Conservation (phyloP, 1,140 invertebrate species). For the Bombus waltoni region DNA sequence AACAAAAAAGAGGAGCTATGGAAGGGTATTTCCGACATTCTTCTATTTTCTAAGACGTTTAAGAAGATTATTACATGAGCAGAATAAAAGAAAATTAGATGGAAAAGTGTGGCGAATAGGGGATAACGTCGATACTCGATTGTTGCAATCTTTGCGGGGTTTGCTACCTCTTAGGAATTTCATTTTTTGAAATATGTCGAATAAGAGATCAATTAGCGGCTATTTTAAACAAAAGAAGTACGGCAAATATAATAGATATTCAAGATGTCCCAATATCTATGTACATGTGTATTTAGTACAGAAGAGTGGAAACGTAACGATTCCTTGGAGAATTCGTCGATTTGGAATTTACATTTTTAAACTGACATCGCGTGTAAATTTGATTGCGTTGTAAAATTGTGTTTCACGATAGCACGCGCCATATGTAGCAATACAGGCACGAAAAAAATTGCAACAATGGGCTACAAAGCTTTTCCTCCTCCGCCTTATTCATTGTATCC, state of each 20-base stretch:
- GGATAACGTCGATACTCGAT: no score
- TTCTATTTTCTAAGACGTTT: not conserved
- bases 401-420: not conserved
- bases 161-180: no score
- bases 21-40: not conserved
- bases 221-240: not conserved
- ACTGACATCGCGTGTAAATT: not conserved
- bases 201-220: not conserved
- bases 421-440: not conserved
- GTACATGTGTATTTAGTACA: not conserved
- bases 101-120: no score
- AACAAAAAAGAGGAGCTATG: not conserved
- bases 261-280: not conserved
- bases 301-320: no score
- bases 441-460: constrained; percentile 27
- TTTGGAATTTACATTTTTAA: no score
- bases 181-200: not conserved
- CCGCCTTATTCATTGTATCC: constrained; percentile 23
- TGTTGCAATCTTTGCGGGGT: no score
- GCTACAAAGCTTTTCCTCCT: constrained; percentile 14
- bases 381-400: not conserved
- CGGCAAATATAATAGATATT: not conserved
- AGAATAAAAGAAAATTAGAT: not conserved
- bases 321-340: no score
- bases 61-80: not conserved